Evolutionary conservation across 2,888 invertebrate species (phyloP).

Genomic region (Drosophila algonquin): DNA sequence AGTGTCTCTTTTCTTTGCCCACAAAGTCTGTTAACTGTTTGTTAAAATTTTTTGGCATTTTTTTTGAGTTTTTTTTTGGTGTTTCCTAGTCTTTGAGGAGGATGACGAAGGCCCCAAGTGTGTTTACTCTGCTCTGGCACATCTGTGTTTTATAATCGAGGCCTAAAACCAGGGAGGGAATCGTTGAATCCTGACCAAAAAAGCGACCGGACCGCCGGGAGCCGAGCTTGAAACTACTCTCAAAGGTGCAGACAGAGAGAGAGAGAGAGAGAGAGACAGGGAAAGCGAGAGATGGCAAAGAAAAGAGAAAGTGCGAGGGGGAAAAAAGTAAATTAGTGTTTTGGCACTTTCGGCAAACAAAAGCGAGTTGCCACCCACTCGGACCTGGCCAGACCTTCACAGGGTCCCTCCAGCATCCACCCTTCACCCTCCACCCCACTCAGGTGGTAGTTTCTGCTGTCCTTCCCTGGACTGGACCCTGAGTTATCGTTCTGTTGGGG

Average conservation of each 20-base stretch:
- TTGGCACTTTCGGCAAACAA: conserved; percentile 80
- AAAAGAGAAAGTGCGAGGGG: conserved; percentile 34
- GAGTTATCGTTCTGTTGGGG: conserved; percentile 62
- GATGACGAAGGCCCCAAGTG: conserved; percentile 36
- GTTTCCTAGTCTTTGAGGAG: conserved; percentile 21
- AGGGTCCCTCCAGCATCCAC: conserved; percentile 40
- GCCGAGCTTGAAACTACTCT: conserved; percentile 5
- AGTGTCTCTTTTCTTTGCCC: not conserved
- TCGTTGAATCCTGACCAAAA: conserved; percentile 26
- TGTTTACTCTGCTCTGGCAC: conserved; percentile 58
- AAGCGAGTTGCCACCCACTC: conserved; percentile 43
- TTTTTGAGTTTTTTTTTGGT: conserved; percentile 13
- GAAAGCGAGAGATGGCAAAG: conserved; percentile 11
- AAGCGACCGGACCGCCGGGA: conserved; percentile 2
- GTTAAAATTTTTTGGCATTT: conserved; percentile 48
- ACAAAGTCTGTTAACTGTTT: conserved; percentile 54
- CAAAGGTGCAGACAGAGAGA: not conserved
- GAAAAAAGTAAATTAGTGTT: conserved; percentile 79
- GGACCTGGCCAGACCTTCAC: not conserved
- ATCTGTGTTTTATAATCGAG: conserved; percentile 75
- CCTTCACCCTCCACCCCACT: conserved; percentile 55
- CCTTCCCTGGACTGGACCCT: conserved; percentile 51
- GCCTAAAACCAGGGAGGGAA: conserved; percentile 42
- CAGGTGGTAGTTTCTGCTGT: conserved; percentile 74
- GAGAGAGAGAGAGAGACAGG: not conserved